Evolutionary conservation across 2,888 invertebrate genomes (phyloP), one percentile per base, ranked within the genome.

Genomic region (Volucella zonaria): DNA sequence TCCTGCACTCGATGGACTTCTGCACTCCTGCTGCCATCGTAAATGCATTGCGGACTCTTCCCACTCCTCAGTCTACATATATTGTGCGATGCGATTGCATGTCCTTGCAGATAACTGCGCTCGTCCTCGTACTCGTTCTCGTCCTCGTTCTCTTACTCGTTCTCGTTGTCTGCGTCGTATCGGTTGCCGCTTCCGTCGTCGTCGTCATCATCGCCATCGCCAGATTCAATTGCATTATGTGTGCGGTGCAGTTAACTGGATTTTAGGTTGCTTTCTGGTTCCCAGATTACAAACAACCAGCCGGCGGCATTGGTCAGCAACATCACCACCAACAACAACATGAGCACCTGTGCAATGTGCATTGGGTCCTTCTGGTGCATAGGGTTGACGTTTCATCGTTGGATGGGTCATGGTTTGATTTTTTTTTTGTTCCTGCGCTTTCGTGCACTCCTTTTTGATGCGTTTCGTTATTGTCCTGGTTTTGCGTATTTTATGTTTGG

Each of bases 331-430:
- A 78, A 23, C 52, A 61, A 31, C 31, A 74, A 54, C 10, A 43
- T 9, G 11, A 51, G 38, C 78, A 83, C 79, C 83, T 85, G 85
- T 85, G 73, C 80, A 62, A 68, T 85, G 83, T 83, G 83, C 83
- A 75, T 31, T 31, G 31, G 31, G 6, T 31, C 31, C 6, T 31
- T 31, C 31, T 75, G 47, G 38, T 75, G 79, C 79, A 79, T 54
- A 58, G 66, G 71, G 76, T 73, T 70, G 75, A 62, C 31, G 76
- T 80, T 76, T 62, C 43, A 67, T 77, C 61, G 77, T 82, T 58
- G 73, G 80, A 76, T 51, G 80, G 80, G 85, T 85, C 85, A 85
- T 73, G 85, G 85, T 85, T 80, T 80, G 76, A 80, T 71, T 77
- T 80, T 18, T 14, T 49, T 61, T 43, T 61, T 56, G 23, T 31